Evolutionary conservation across 2,797 vertebrate genomes (phyloP), one percentile per base, ranked within the genome.

Genomic region (Arnoldichthys spilopterus): DNA sequence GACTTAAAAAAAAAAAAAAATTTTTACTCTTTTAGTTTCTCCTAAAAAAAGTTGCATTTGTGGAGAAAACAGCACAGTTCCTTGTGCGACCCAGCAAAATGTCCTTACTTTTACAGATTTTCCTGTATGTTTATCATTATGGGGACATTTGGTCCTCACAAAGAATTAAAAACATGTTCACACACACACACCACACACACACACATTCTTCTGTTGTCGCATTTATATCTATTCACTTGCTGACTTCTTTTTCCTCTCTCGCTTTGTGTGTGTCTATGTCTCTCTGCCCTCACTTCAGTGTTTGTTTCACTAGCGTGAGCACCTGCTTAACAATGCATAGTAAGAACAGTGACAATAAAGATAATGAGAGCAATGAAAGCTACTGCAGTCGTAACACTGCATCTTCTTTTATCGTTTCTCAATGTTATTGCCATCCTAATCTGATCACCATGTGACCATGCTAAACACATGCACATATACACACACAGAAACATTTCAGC

Each of bases 211-310:
- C 37, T 6, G 9, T 9, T 37, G 37, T 37, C 9, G 37, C 37
- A 37, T 5, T 37, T 37, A 37, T 37, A 37, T 9, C 9, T 9
- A 37, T 9, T 37, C 9, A 37, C 37, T 37, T 9, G 9, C 37
- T 37, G 37, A 37, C 79, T 54, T 74, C n/a, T 72, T 22, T 49
- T 11, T 37, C 34, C 82, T 78, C 53, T 85, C 47, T 67, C 78
- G 79, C 79, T 78, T 72, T 78, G 12, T 30, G 45, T 30, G 24
- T 43, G 40, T 40, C 28, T 26, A 37, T 64, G 22, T 68, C 24
- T 62, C 11, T 53, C 18, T 34, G 37, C 59, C 51, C 12, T 43
- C 59, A 53, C 24, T 22, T 79, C 61, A 66, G 20, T 73, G 26
- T 45, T 45, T 56, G n/a, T 61, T 72, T 78, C 53, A 73, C 54